A percentile compares a stretch with the other conserved stretches of the same genome.
phyloP scores from a whole-genome alignment of 2,888 invertebrate species.

The Scaptomyza parva region DNA sequence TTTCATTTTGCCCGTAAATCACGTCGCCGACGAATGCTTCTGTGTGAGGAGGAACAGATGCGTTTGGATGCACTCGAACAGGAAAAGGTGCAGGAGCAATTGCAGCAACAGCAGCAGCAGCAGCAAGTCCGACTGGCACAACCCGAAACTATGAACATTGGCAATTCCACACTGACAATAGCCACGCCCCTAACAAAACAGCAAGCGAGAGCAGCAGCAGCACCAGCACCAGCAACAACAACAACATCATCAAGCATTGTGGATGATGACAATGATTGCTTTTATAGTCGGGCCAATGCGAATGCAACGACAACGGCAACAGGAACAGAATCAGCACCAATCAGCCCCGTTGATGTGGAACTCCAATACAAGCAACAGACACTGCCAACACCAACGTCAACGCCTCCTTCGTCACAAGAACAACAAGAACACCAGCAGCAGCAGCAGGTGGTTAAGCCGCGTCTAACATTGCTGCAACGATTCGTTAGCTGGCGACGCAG shows the following conservation, averaged over 20 bases:
- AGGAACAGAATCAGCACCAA: constrained; percentile 3
- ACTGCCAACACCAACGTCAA: constrained; percentile 32
- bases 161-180: constrained; percentile 74
- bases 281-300: constrained; percentile 70
- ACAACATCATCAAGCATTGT: constrained; percentile 51
- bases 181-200: constrained; percentile 41
- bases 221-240: constrained; percentile 31
- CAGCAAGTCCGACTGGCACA: constrained; percentile 65
- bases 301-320: neutral
- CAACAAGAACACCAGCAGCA: neutral
- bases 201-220: neutral
- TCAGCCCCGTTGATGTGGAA: constrained; percentile 29
- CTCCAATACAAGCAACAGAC: constrained; percentile 59
- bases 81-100: constrained; percentile 2
- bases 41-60: constrained; percentile 42
- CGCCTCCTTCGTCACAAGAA: neutral
- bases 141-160: constrained; percentile 72
- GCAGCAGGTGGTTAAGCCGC: constrained; percentile 24
- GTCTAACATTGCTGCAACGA: constrained; percentile 45
- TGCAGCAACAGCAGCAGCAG: neutral
- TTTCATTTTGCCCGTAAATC: constrained; percentile 64
- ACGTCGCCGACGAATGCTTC: constrained; percentile 39
- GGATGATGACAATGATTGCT: constrained; percentile 60
- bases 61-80: constrained; percentile 2
- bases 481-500: constrained; percentile 56